These are phyloP conservation scores for Oscheius sp. DNA, from an alignment of 2,888 invertebrate species.

Conservation along the genomic window DNA sequence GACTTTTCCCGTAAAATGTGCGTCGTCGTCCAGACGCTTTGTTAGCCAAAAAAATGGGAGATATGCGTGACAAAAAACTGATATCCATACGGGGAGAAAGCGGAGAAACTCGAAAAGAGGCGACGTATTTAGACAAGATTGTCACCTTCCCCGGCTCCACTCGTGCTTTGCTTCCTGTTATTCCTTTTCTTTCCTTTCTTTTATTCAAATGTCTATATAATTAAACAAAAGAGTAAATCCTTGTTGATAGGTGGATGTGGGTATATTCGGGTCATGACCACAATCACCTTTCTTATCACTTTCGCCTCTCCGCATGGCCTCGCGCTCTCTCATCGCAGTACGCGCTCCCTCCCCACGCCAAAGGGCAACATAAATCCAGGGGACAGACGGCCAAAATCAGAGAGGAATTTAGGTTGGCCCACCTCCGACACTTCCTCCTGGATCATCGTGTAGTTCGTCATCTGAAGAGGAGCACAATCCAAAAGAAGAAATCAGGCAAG, in stretches of 20 bases:
- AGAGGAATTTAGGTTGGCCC: conserved; percentile 5
- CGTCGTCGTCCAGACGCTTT: background rate
- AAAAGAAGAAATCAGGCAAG: conserved; percentile 23
- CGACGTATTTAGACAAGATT: background rate
- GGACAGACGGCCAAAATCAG: background rate
- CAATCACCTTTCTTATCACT: conserved; percentile 41
- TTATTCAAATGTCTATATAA: background rate
- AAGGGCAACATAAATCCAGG: conserved; percentile 30
- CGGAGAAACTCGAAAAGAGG: conserved; percentile 13
- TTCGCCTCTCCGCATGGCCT: conserved; percentile 29
- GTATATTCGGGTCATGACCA: conserved; percentile 52
- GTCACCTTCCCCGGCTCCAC: background rate
- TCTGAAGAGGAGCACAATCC: conserved; percentile 18
- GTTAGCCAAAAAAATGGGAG: conserved; percentile 13
- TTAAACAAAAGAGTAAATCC: conserved; percentile 5
- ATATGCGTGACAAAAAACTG: conserved; percentile 32
- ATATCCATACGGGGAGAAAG: conserved; percentile 5
- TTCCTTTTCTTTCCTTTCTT: conserved; percentile 6
- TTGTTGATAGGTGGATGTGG: conserved; percentile 28
- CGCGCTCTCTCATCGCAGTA: conserved; percentile 34
- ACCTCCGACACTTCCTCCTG: conserved; percentile 20
- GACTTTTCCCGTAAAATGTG: too few relatives aligned
- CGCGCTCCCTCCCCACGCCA: conserved; percentile 34
- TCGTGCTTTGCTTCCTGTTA: background rate
- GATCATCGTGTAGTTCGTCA: background rate